Evolutionary conservation across 2,113 vertebrate species (phyloP).

Genomic region (Amia ocellicauda): DNA sequence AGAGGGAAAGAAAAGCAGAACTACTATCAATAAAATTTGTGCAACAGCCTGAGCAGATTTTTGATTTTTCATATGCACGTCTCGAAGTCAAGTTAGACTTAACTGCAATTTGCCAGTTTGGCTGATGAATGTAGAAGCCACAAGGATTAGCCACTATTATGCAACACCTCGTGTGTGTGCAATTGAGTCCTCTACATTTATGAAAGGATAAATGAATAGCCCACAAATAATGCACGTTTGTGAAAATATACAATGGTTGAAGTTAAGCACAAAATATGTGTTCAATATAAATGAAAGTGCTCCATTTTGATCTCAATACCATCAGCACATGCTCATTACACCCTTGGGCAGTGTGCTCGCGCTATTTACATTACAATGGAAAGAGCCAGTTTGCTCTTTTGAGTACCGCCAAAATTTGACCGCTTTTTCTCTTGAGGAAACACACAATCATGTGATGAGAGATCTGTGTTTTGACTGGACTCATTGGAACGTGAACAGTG

Average conservation of each 20-base stretch:
- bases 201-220: neutral
- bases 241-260: conserved; percentile 4
- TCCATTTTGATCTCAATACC: neutral
- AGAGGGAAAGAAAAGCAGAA: conserved; percentile 45
- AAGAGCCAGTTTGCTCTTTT: conserved; percentile 17
- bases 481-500: conserved; percentile 9
- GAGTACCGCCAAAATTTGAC: conserved; percentile 7
- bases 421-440: conserved; percentile 11
- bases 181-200: neutral
- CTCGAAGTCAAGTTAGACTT: neutral
- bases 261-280: neutral
- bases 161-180: neutral
- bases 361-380: conserved; percentile 14
- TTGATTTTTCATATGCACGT: neutral
- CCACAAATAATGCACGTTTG: neutral
- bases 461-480: conserved; percentile 16
- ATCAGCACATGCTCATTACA: conserved; percentile 4
- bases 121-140: neutral
- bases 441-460: conserved; percentile 8
- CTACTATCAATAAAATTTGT: neutral
- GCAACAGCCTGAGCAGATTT: neutral
- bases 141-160: neutral
- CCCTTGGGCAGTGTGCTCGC: neutral
- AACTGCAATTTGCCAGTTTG: neutral
- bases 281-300: conserved; percentile 3